Evolutionary conservation across 1,140 invertebrate species (phyloP), one percentile per base, ranked within the genome.

Genomic region (Pseudobourletiella spinata): DNA sequence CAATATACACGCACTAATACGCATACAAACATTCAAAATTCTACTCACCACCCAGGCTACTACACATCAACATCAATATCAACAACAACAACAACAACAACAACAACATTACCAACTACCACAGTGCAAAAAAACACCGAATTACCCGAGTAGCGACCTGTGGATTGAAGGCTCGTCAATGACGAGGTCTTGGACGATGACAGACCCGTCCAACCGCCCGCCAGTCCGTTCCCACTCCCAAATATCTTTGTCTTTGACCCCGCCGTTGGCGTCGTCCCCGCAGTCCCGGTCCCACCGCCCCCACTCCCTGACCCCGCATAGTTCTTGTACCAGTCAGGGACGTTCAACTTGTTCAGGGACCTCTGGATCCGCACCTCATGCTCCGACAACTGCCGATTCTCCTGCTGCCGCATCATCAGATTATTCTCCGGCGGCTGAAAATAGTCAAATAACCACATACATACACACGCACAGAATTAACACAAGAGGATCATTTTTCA

Each of bases 311-410:
- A 79, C 60, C 83, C 80, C 8, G 72, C 73, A 20, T 86, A 87
- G 74, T 89, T 88, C 76, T 88, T 91, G 79, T 89, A 92, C 93
- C 93, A 96, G 73, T 95, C 91, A 43, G 93, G 93, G 35, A 95
- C 85, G 77, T 93, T 91, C 57, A 96, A 83, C 70, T 90, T 88
- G 75, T 93, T 89, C 65, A 96, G 76, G 22, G 91, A 95, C 66
- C 91, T 84, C 74, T 93, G 89, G 55, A 96, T 88, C 57, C 93
- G 82, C 57, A 95, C 79, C 76, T 95, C 90, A 78, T 95, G 91
- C 77, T 94, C 91, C 54, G 88, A 89, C 71, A 90, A 80, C 74
- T 86, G 81, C 44, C 86, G 80, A 75, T 88, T 84, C 79, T 91
- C 90, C 79, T 90, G 87, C 16, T 44, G 56, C n/a, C n/a, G n/a